Conservation (phyloP, 2,888 invertebrate genomes). For the Leptopilina drosophilae region DNA sequence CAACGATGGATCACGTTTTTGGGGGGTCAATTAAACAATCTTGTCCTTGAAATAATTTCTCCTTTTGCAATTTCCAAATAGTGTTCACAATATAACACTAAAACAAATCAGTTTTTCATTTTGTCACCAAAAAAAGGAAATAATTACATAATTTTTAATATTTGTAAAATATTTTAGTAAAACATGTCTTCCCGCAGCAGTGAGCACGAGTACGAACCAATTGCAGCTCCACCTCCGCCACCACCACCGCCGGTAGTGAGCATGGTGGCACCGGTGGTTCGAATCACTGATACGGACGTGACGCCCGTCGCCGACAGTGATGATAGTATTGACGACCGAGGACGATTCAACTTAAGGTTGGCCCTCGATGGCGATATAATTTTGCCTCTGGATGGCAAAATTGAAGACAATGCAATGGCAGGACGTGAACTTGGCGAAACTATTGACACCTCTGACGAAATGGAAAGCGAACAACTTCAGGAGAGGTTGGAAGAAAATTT, state of each 20-base stretch:
- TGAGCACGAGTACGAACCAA: constrained; percentile 96
- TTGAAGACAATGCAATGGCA: constrained; percentile 76
- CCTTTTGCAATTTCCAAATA: too few species aligned
- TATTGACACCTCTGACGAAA: constrained; percentile 77
- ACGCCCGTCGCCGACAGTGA: constrained; percentile 75
- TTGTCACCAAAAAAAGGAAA: background rate
- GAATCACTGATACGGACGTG: constrained; percentile 77
- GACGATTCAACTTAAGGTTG: constrained; percentile 66
- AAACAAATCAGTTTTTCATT: background rate
- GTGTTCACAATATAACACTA: background rate
- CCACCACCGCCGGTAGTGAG: constrained; percentile 48
- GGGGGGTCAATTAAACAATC: background rate
- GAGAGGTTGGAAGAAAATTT: constrained; percentile 82
- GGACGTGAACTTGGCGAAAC: constrained; percentile 70
- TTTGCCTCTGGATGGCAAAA: constrained; percentile 74
- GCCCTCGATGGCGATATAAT: constrained; percentile 75
- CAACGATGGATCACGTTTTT: background rate
- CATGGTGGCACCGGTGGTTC: constrained; percentile 72
- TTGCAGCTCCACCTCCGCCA: constrained; percentile 82
- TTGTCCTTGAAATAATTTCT: constrained; percentile 9
- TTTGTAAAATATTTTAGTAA: background rate
- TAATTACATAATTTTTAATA: too few species aligned
- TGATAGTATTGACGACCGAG: constrained; percentile 73
- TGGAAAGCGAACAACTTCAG: constrained; percentile 79
- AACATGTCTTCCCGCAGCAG: constrained; percentile 79